Evolutionary conservation across 2,797 vertebrate species (phyloP), one percentile per base, ranked within the genome.

Genomic region (Sebastes iracundus): DNA sequence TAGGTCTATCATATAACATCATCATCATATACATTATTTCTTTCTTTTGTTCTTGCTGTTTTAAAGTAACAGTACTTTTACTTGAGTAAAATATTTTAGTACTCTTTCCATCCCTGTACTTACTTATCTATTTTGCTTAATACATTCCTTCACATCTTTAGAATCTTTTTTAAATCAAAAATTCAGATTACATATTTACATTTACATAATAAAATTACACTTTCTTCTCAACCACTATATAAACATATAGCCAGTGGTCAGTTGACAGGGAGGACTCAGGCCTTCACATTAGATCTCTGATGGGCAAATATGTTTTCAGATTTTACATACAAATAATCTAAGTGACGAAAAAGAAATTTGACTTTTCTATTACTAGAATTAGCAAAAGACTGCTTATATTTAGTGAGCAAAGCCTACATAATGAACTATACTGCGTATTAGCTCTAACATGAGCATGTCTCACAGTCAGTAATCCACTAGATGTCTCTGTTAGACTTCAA

Each of bases 401-500:
- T 18, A 22, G 1, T 27, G 23, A 58, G 28, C 25, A 14, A 3
- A 38, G 13, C 14, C 49, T 52, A 5, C 18, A 14, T 3, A 23
- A 6, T 55, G 28, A 52, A 10, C 32, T 46, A 7, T 32, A 61
- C 1, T 16, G 14, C 7, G 7, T 27, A 59, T 59, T 28, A 59
- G 56, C 20, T 12, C 3, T 20, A 70, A 8, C n/a, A 4, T 61
- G 12, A 49, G 16, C n/a, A 8, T 6, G 23, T 32, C 60, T 69
- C 46, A 4, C 42, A n/a, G 68, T 23, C 16, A 49, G 22, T 11
- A 7, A 65, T 80, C 93, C 95, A 94, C 90, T 91, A 93, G 95
- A 91, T 94, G 95, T 92, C 92, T 84, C 92, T 93, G 79, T 93
- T 79, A 80, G 61, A 84, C 81, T 68, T 88, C 6, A 64, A n/a